phyloP scores from a whole-genome alignment of 2,888 invertebrate genomes.

The Spialia ferax region DNA sequence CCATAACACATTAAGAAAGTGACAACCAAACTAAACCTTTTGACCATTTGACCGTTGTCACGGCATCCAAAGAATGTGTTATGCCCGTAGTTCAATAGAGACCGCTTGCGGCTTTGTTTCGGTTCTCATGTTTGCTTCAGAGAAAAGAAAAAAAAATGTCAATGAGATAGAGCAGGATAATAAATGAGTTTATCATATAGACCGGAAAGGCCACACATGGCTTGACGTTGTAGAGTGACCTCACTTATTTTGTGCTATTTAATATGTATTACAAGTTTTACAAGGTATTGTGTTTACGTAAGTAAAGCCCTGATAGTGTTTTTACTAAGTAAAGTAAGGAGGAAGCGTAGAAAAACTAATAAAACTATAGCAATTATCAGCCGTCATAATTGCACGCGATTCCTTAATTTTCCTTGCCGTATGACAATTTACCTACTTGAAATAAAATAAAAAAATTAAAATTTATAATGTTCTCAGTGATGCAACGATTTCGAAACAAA shows the following conservation, averaged over 20 bases:
- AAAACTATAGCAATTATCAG: no score
- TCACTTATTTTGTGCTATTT: not conserved
- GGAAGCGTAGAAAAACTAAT: no score
- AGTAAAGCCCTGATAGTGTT: no score
- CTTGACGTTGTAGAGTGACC: constrained; percentile 12
- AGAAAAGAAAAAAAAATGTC: constrained; percentile 30
- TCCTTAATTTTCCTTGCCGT: no score
- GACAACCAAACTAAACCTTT: not conserved
- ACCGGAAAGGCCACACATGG: constrained; percentile 31
- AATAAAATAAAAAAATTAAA: not conserved
- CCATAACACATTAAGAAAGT: not conserved
- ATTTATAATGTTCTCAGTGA: not conserved
- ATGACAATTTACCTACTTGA: no score
- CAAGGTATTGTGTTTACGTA: no score
- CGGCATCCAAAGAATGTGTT: constrained; percentile 25
- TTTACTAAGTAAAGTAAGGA: not conserved
- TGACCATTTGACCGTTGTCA: constrained; percentile 7
- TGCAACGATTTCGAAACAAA: not conserved
- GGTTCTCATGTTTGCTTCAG: constrained; percentile 30
- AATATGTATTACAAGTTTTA: not conserved
- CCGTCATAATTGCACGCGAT: no score
- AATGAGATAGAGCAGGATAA: constrained; percentile 20
- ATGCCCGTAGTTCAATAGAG: constrained; percentile 24
- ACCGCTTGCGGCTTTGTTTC: constrained; percentile 26
- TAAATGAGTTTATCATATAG: constrained; percentile 28